Evolutionary conservation across 1,140 invertebrate genomes (phyloP), one percentile per base, ranked within the genome.

Genomic region (Olivierus martensii): DNA sequence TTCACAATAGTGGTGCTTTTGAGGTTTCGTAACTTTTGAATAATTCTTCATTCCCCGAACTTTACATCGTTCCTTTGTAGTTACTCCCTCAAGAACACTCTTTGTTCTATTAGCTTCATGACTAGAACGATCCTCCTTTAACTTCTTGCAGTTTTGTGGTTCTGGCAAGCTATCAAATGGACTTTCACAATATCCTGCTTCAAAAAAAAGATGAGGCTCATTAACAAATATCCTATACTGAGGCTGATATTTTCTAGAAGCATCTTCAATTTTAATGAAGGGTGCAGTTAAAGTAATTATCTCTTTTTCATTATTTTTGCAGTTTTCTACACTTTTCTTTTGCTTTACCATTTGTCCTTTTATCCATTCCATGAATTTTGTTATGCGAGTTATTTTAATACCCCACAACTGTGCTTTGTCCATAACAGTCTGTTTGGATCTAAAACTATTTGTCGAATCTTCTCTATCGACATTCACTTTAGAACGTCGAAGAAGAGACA

Each of bases 1-100:
- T 42, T 55, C 53, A 41, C 53, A 55, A 12, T 50, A 55, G 15
- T 55, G 50, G 11, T 51, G 50, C 21, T 50, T 49, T 17, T 50
- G 50, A 1, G 53, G 53, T 41, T 55, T 55, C n/a, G 39, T 2
- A 21, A 46, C 50, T 34, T 46, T 49, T 4, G 17, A 3, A 35
- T 28, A 15, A 18, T 17, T 10, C 34, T 55, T 50, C n/a, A 46
- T 55, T 18, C 46, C 49, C 14, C 15, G 22, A 11, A 36, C 37
- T 41, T 49, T 49, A 14, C 18, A 17, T n/a, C 15, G n/a, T 12
- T 15, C 17, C 9, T 42, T 55, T 17, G 21, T n/a, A 12, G 38
- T 22, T 11, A 41, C 37, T 9, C 11, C 15, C 12, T 35, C 10
- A 28, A 38, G 39, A 34, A 18, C 11, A 38, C 17, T n/a, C 22